Percentiles rank a stretch among this genome's conserved stretches.
Evolutionary conservation across 2,888 invertebrate species (phyloP).

Genomic region (Oligia strigilis): DNA sequence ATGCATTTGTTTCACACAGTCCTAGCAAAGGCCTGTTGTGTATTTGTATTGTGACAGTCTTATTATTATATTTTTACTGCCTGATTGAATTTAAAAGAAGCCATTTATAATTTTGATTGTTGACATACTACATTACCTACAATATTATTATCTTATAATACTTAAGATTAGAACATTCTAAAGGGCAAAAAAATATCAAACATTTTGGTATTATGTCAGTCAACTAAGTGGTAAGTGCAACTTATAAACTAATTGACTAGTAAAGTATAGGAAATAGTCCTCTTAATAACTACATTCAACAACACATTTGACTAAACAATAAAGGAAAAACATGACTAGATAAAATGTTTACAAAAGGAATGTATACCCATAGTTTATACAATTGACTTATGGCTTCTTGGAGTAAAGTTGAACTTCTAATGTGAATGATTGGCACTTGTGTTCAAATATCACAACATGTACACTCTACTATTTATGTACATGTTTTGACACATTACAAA

Average conservation of each 20-base stretch:
- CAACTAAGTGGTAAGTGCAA: conserved; percentile 59
- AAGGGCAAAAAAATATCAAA: conserved; percentile 55
- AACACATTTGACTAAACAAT: conserved; percentile 47
- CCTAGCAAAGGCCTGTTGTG: neutral
- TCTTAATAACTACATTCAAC: conserved; percentile 31
- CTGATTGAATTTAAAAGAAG: neutral
- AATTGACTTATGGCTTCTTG: conserved; percentile 17
- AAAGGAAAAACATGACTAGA: conserved; percentile 62
- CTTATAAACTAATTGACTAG: conserved; percentile 56
- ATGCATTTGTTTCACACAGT: neutral
- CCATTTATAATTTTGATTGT: conserved; percentile 1
- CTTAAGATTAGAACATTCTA: conserved; percentile 37
- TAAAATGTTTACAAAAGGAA: conserved; percentile 36
- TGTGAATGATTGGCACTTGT: conserved; percentile 41
- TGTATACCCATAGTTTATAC: neutral
- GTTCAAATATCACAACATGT: conserved; percentile 19
- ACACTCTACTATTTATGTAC: conserved; percentile 11
- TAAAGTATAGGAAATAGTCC: conserved; percentile 47
- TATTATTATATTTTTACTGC: neutral
- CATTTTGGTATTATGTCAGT: conserved; percentile 52
- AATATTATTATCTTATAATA: conserved; percentile 28
- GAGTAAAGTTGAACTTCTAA: conserved; percentile 15
- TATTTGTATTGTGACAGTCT: neutral
- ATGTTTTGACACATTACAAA: conserved; percentile 31
- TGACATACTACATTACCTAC: conserved; percentile 8